phyloP scores from a whole-genome alignment of 2,113 vertebrate species.

The Saguinus midas region DNA sequence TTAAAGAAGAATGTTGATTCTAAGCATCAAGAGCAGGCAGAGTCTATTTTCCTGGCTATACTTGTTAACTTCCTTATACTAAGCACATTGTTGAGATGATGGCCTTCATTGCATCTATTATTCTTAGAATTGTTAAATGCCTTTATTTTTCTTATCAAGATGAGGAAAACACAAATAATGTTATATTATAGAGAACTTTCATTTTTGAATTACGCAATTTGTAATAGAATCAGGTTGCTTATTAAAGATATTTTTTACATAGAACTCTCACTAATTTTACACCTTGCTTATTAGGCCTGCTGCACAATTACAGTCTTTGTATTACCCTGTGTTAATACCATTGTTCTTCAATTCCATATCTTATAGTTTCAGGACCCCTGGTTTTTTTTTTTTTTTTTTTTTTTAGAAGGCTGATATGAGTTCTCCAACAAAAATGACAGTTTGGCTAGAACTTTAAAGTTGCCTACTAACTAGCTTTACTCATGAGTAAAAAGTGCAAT shows the following conservation, averaged over 20 bases:
- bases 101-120: neutral
- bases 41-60: neutral
- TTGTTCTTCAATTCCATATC: neutral
- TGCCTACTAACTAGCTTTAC: neutral
- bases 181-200: neutral
- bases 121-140: neutral
- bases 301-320: neutral
- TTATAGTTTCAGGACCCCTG: neutral
- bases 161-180: neutral
- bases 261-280: neutral
- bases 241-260: neutral
- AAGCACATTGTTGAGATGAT: neutral
- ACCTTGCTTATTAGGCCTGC: neutral
- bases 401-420: neutral
- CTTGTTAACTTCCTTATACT: neutral
- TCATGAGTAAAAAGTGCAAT: neutral
- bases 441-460: neutral
- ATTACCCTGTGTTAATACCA: neutral
- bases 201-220: neutral
- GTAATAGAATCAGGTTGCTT: neutral
- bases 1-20: neutral
- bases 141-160: conserved; percentile 17
- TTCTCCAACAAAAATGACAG: neutral
- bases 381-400: conserved; percentile 9
- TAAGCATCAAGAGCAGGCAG: neutral